These are phyloP conservation scores for Stichopus chloronotus DNA, from an alignment of 35 echinoderm and acorn worm genomes.

Conservation along the genomic window DNA sequence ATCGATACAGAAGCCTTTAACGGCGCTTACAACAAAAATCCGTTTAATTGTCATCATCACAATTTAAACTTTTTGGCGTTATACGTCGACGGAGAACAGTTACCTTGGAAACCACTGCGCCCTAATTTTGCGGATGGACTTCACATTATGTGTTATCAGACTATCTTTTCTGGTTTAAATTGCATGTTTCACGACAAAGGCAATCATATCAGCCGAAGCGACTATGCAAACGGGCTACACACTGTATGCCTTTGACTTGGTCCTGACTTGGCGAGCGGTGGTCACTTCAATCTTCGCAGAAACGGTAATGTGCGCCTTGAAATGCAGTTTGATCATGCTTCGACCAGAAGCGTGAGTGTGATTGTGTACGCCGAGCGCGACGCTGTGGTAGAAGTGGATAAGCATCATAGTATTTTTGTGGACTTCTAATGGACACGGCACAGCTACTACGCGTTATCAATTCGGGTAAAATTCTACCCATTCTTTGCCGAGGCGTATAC, in stretches of 20 bases:
- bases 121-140: too few species aligned
- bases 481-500: too few species aligned
- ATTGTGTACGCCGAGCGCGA: too few species aligned
- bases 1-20: constrained; percentile 69
- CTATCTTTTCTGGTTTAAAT: constrained; percentile 59
- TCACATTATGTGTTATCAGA: constrained; percentile 59
- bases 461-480: too few species aligned
- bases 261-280: constrained; percentile 54
- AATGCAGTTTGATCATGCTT: constrained; percentile 64
- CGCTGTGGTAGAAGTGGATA: too few species aligned
- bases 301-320: constrained; percentile 69
- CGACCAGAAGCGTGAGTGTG: constrained; percentile 58
- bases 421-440: too few species aligned
- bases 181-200: constrained; percentile 43
- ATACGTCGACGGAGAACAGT: too few species aligned
- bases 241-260: constrained; percentile 68
- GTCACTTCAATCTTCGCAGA: constrained; percentile 66
- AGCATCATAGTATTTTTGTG: too few species aligned
- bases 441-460: too few species aligned
- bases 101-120: too few species aligned
- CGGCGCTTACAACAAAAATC: constrained; percentile 62
- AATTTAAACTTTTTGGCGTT: too few species aligned
- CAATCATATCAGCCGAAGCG: constrained; percentile 28
- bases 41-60: too few species aligned
- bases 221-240: constrained; percentile 50